phyloP scores from a whole-genome alignment of 2,113 vertebrate genomes.

The Dinomys branickii region DNA sequence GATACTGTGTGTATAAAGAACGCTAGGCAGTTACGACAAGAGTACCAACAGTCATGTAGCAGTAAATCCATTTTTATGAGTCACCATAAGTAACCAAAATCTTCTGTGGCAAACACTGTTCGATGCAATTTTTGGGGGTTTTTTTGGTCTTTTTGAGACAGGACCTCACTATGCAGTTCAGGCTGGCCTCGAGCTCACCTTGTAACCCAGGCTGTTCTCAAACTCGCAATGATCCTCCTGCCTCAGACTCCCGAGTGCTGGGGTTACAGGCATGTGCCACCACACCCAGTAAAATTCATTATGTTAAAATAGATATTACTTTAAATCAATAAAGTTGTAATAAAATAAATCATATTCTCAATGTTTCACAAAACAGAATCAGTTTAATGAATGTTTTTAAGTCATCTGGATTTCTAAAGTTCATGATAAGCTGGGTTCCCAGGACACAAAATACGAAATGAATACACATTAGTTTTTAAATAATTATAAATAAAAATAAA shows the following conservation, averaged over 20 bases:
- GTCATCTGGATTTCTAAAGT: constrained; percentile 53
- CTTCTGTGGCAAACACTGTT: neutral
- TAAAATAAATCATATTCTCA: constrained; percentile 41
- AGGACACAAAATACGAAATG: constrained; percentile 54
- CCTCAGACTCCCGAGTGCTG: too few species aligned
- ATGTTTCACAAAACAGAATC: constrained; percentile 27
- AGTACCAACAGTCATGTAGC: neutral
- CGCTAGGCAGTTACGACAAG: neutral
- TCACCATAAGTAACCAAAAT: neutral
- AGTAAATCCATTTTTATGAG: neutral
- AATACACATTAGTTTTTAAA: constrained; percentile 8
- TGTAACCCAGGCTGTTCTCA: too few species aligned
- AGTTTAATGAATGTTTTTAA: neutral
- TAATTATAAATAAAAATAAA: constrained; percentile 9
- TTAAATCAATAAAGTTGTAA: constrained; percentile 55
- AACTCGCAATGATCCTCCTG: too few species aligned
- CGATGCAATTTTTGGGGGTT: neutral
- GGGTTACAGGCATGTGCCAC: too few species aligned
- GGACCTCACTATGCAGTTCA: too few species aligned
- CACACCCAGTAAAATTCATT: neutral
- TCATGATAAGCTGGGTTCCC: neutral
- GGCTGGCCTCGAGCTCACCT: too few species aligned
- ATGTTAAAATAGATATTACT: constrained; percentile 44
- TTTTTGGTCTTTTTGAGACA: too few species aligned
- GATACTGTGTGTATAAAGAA: neutral